A percentile compares a stretch with the other conserved stretches of the same genome.
phyloP scores from a whole-genome alignment of 2,888 invertebrate species.

The Toxonevra muliebris region DNA sequence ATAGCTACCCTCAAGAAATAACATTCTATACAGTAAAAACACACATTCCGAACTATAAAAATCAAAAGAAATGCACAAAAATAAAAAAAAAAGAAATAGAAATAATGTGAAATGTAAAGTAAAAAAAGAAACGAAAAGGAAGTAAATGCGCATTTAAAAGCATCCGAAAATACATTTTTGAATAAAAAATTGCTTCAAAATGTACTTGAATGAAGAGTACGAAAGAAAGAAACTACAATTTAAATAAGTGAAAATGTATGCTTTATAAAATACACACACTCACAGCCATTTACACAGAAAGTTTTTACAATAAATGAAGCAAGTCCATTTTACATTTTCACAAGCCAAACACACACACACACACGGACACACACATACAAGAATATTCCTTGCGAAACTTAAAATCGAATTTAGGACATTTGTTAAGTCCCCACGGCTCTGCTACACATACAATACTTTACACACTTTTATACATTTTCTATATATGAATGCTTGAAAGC shows the following conservation, averaged over 20 bases:
- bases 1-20: too few relatives aligned
- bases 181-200: neutral
- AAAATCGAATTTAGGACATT: conserved; percentile 39
- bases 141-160: neutral
- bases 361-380: conserved; percentile 5
- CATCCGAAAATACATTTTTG: neutral
- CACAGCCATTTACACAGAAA: neutral
- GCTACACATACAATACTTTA: neutral
- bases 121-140: neutral
- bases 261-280: neutral
- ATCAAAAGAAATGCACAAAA: too few relatives aligned
- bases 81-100: too few relatives aligned
- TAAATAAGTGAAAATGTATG: conserved; percentile 4
- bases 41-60: too few relatives aligned
- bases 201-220: neutral
- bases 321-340: too few relatives aligned
- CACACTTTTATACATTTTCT: neutral
- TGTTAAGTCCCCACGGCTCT: conserved; percentile 24
- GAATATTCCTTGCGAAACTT: conserved; percentile 17
- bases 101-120: neutral
- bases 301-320: too few relatives aligned
- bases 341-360: too few relatives aligned
- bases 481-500: conserved; percentile 1
- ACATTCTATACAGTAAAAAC: too few relatives aligned
- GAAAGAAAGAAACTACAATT: neutral